These are phyloP conservation scores for Tiliacea aurago DNA, from an alignment of 2,888 invertebrate species.

Conservation along the genomic window DNA sequence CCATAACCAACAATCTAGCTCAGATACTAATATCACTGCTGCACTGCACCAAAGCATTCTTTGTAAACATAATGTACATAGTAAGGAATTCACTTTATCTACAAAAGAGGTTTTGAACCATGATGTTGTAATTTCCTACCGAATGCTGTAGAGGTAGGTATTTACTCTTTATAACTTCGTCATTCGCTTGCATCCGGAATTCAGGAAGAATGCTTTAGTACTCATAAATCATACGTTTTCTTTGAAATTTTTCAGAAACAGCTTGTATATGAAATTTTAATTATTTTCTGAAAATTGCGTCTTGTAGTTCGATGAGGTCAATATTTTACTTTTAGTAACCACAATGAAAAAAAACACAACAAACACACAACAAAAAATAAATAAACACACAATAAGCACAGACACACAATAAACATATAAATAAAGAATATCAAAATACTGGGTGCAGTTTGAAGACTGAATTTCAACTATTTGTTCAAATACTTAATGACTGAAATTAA, in stretches of 20 bases:
- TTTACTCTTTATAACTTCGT: slow-evolving; percentile 36
- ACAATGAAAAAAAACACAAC: neutral
- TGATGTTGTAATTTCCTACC: slow-evolving; percentile 47
- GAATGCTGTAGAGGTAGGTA: slow-evolving; percentile 52
- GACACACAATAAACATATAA: no score
- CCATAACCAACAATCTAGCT: neutral
- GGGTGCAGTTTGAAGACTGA: neutral
- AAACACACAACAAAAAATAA: no score
- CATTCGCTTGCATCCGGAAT: slow-evolving; percentile 35
- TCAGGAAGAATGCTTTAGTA: slow-evolving; percentile 29
- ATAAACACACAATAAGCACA: no score
- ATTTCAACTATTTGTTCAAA: neutral
- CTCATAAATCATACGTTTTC: slow-evolving; percentile 50
- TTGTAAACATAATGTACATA: neutral
- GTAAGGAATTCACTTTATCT: slow-evolving; percentile 21
- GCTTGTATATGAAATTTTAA: neutral
- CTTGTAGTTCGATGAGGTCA: neutral
- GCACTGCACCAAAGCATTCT: slow-evolving; percentile 15
- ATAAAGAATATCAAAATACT: neutral
- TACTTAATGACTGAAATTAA: neutral
- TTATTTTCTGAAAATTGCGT: neutral
- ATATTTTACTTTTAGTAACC: neutral
- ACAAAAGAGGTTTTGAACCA: slow-evolving; percentile 28
- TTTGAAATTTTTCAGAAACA: slow-evolving; percentile 25
- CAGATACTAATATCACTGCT: neutral